These are phyloP conservation scores for Aleiodes testaceus DNA, from an alignment of 2,888 invertebrate genomes.

Conservation along the genomic window DNA sequence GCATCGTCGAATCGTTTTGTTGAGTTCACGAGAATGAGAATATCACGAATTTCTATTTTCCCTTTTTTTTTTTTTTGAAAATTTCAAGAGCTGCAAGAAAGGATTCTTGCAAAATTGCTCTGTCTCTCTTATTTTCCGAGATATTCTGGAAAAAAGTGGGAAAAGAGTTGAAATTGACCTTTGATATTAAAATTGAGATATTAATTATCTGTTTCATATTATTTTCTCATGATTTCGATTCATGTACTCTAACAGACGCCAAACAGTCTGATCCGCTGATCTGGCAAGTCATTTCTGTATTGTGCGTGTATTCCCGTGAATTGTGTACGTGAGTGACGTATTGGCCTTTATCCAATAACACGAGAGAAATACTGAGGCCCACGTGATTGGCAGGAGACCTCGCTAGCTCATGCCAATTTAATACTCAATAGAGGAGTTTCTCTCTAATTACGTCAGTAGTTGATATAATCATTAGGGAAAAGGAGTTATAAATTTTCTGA, in stretches of 20 bases:
- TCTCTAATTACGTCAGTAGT: not conserved
- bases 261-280: constrained; percentile 36
- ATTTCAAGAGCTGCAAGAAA: not conserved
- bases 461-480: not conserved
- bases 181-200: not conserved
- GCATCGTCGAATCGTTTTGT: constrained; percentile 7
- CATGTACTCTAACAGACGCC: constrained; percentile 25
- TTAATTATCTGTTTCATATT: constrained; percentile 6
- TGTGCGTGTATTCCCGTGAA: not conserved
- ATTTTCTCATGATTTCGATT: constrained; percentile 1
- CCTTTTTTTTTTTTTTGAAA: not conserved
- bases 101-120: not conserved
- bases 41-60: not conserved
- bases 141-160: not conserved
- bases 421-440: not conserved
- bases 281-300: constrained; percentile 9
- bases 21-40: not conserved
- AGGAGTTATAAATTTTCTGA: not conserved
- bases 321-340: constrained; percentile 15
- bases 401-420: constrained; percentile 28
- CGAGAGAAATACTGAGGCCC: constrained; percentile 20
- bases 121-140: too few relatives aligned
- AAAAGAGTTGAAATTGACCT: too few relatives aligned
- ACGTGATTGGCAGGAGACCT: constrained; percentile 23
- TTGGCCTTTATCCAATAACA: constrained; percentile 40